Conservation (phyloP, 2,797 vertebrate genomes). For the Tolypeutes matacus region DNA sequence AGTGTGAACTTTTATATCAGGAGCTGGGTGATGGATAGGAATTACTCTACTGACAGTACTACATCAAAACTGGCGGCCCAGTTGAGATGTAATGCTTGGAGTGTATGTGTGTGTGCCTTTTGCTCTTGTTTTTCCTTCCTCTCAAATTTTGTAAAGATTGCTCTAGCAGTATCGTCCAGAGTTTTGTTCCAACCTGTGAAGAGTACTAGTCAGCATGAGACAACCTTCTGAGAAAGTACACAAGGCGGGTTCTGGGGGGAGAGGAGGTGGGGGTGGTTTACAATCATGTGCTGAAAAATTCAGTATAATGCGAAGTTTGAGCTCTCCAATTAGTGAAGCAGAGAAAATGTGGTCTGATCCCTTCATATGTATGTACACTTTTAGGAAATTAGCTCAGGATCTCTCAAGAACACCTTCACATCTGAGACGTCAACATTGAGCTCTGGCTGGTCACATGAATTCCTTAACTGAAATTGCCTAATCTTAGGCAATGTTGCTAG, state of each 20-base stretch:
- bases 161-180: background rate
- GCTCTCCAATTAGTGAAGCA: constrained; percentile 28
- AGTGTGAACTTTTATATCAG: constrained; percentile 1
- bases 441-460: background rate
- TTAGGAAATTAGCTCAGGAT: constrained; percentile 31
- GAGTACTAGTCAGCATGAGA: background rate
- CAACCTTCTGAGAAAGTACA: background rate
- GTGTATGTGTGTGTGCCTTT: background rate
- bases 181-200: constrained; percentile 7
- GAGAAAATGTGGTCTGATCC: background rate
- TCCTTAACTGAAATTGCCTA: background rate
- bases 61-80: background rate
- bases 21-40: background rate
- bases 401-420: background rate
- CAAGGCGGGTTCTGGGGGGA: background rate
- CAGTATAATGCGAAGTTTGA: constrained; percentile 7
- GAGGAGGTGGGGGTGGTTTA: background rate
- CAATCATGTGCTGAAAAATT: constrained; percentile 1
- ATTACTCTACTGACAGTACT: background rate
- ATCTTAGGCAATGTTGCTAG: background rate
- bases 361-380: background rate
- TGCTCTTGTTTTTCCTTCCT: background rate
- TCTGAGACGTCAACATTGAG: background rate
- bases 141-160: background rate
- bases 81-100: background rate